phyloP scores from a whole-genome alignment of 2,113 vertebrate genomes.

The Cololabis saira region DNA sequence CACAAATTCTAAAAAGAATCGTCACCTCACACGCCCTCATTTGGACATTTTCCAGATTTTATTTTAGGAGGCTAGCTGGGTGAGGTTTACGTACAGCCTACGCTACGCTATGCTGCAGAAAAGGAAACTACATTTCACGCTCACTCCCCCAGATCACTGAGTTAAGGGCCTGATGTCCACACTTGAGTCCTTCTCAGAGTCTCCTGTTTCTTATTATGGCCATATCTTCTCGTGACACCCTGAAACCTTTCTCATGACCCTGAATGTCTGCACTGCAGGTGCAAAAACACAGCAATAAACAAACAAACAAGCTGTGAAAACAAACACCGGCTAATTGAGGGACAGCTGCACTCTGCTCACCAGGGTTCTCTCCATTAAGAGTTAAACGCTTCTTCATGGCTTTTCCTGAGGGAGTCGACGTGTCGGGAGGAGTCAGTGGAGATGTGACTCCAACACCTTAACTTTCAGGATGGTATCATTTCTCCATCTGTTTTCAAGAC shows the following conservation, averaged over 20 bases:
- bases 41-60: too few species aligned
- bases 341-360: conserved; percentile 66
- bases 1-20: too few species aligned
- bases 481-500: conserved; percentile 39
- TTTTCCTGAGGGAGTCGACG: conserved; percentile 50
- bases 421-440: conserved; percentile 28
- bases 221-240: conserved; percentile 15
- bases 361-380: conserved; percentile 57
- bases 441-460: conserved; percentile 40
- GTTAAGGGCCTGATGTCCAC: too few species aligned
- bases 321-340: conserved; percentile 63
- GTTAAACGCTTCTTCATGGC: conserved; percentile 56
- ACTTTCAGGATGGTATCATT: conserved; percentile 23
- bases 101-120: too few species aligned
- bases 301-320: conserved; percentile 73
- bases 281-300: conserved; percentile 68
- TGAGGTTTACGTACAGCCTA: too few species aligned
- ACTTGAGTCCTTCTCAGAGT: not conserved
- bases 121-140: too few species aligned
- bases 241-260: conserved; percentile 65
- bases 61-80: too few species aligned
- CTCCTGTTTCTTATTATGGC: conserved; percentile 25
- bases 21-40: too few species aligned
- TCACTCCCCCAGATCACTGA: too few species aligned
- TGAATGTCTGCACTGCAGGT: conserved; percentile 56